phyloP scores from a whole-genome alignment of 2,797 vertebrate species.

The Buphagus erythrorhynchus region DNA sequence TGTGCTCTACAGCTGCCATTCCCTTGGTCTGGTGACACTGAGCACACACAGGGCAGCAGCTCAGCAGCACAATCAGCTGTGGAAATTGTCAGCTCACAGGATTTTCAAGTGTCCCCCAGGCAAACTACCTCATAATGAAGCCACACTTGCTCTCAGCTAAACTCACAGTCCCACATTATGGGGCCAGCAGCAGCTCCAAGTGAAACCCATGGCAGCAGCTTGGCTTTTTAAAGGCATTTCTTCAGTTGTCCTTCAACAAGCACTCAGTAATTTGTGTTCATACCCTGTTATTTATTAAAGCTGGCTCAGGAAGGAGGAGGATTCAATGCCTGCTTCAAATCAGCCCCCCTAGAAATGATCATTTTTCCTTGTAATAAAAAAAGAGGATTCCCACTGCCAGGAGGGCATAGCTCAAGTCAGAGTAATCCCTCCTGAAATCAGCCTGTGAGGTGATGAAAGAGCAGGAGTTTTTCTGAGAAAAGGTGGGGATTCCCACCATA shows the following conservation, averaged over 20 bases:
- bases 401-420: background rate
- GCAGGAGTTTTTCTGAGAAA: background rate
- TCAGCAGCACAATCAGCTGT: background rate
- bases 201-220: fast-evolving
- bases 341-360: conserved; percentile 19
- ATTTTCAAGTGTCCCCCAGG: conserved; percentile 24
- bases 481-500: background rate
- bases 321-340: conserved; percentile 21
- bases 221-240: background rate
- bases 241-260: conserved; percentile 42
- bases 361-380: conserved; percentile 5
- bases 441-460: background rate
- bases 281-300: conserved; percentile 24
- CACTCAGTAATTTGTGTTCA: conserved; percentile 35
- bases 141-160: background rate
- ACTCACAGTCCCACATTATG: background rate
- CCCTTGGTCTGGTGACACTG: background rate
- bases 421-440: background rate
- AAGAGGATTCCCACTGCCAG: background rate
- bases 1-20: fast-evolving
- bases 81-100: background rate
- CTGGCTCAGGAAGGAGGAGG: background rate
- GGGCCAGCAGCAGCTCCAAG: background rate
- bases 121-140: background rate
- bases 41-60: background rate